These are phyloP conservation scores for Hirundo rustica DNA, from an alignment of 2,797 vertebrate species.

Conservation along the genomic window DNA sequence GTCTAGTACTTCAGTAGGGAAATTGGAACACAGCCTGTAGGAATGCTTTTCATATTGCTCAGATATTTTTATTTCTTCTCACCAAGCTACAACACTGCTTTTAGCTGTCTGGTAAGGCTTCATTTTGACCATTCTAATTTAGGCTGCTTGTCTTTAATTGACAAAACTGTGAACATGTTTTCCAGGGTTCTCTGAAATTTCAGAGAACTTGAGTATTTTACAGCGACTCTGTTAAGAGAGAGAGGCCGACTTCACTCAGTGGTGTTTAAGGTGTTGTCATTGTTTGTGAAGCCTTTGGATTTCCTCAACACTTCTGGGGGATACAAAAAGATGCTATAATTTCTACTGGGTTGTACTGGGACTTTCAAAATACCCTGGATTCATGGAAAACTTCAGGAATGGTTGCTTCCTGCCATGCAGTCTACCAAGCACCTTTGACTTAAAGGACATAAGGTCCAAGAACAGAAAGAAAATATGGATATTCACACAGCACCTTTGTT, in stretches of 20 bases:
- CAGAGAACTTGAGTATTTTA: neutral
- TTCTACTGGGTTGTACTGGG: neutral
- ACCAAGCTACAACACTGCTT: neutral
- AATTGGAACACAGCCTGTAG: neutral
- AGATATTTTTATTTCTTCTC: neutral
- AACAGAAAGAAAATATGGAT: neutral
- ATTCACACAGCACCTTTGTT: fast-evolving
- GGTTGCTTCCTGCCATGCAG: fast-evolving
- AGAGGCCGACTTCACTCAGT: neutral
- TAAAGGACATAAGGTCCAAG: neutral
- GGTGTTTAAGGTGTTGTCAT: fast-evolving
- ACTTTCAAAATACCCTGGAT: neutral
- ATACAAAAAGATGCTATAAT: neutral
- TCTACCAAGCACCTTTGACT: neutral
- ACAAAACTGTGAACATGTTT: neutral
- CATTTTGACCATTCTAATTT: neutral
- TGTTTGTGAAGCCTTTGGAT: fast-evolving
- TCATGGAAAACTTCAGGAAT: neutral
- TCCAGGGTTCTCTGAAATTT: neutral
- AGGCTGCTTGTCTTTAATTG: neutral
- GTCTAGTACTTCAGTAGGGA: neutral
- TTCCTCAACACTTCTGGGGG: neutral
- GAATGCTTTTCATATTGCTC: neutral
- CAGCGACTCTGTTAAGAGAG: neutral
- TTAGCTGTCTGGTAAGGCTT: neutral